A percentile compares a stretch with the other conserved stretches of the same genome.
Evolutionary conservation across 2,888 invertebrate genomes (phyloP).

Genomic region (Meteorus colon): DNA sequence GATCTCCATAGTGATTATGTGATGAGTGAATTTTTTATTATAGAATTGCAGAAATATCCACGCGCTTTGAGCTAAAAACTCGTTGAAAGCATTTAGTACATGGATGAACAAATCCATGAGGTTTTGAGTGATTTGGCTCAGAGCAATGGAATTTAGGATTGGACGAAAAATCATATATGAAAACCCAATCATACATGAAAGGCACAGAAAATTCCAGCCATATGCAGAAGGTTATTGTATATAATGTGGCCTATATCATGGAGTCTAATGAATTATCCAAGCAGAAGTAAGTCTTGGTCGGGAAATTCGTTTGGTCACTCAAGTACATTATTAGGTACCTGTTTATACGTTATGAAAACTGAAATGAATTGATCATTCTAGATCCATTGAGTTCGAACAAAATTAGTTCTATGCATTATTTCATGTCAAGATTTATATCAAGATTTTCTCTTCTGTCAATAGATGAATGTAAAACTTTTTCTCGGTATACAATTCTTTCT

Average conservation of each 20-base stretch:
- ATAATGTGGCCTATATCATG: background rate
- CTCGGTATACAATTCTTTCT: background rate
- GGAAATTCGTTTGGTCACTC: background rate
- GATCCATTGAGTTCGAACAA: background rate
- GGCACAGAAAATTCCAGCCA: background rate
- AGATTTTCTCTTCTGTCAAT: too few relatives aligned
- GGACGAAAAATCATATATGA: too few relatives aligned
- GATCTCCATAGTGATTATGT: background rate
- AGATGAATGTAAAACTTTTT: background rate
- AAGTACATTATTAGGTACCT: too few relatives aligned
- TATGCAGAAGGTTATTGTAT: background rate
- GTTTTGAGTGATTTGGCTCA: background rate
- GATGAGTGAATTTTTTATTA: too few relatives aligned
- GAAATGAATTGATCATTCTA: background rate
- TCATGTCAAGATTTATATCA: too few relatives aligned
- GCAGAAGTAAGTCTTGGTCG: background rate
- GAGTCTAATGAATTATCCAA: slow-evolving; percentile 7
- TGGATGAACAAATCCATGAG: too few relatives aligned
- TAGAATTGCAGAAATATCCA: too few relatives aligned
- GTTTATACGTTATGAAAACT: too few relatives aligned
- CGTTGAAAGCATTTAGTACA: background rate
- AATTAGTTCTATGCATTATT: too few relatives aligned
- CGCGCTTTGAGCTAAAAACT: background rate
- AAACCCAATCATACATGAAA: background rate
- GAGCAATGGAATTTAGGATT: background rate